Base-by-base conservation (phyloP, 2,888 invertebrate genomes). In the Cactoblastis cactorum region DNA sequence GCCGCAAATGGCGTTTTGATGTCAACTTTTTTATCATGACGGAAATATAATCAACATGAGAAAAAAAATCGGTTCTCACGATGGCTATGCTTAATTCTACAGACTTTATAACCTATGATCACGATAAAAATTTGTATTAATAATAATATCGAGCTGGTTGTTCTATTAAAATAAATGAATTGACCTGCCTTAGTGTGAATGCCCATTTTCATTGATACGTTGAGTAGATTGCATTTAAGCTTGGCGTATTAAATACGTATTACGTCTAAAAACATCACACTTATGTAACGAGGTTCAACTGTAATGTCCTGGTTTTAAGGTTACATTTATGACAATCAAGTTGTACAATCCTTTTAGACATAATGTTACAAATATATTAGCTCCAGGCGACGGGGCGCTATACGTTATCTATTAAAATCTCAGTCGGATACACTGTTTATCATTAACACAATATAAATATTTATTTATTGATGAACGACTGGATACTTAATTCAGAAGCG, bases 401-500 rank as follows among this genome's bases (percentile, higher is more conserved):
- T 61, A 59, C 64, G 65, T 74, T 71, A 80, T 82, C 79, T 81
- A 81, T 83, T 82, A 78, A 69, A 58, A 83, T 83, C 78, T 76
- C 65, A 69, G 63, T 70, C 65, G 71, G 74, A 76, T 67, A 74
- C 65, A 67, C 69, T 80, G 66, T 80, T 81, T 80, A 77, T 79
- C 79, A 84, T 87, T 81, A 85, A 81, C 78, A 77, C 78, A 80
- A 77, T 76, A 82, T 80, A 79, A 83, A 83, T 83, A 80, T 83
- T 83, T 82, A 76, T 82, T 79, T 79, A 80, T 75, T 64, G 71
- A 71, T 69, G 57, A 59, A 59, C 59, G 54, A 62, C 62, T 63
- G 67, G 67, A 66, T 72, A 69, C 67, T 73, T 71, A 78, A 82
- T 80, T 69, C 83, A 82, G 84, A 77, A 84, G 85, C 83, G 77